phyloP scores from a whole-genome alignment of 1,140 invertebrate species.

The Panagrolaimus sp. region DNA sequence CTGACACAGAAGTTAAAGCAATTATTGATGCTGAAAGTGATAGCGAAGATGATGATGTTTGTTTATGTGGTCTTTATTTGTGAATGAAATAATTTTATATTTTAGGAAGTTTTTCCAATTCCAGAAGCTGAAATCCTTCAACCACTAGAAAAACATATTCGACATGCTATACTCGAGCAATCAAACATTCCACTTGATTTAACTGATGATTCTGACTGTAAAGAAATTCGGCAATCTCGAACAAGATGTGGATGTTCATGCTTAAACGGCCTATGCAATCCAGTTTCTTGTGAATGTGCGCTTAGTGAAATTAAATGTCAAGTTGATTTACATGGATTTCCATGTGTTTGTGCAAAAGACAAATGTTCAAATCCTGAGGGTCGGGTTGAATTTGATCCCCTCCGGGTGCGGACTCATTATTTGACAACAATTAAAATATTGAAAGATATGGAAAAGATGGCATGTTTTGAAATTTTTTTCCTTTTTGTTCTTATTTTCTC shows the following conservation, averaged over 20 bases:
- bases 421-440: background rate
- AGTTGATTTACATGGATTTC: background rate
- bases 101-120: slow-evolving; percentile 6
- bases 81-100: background rate
- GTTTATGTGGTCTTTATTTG: background rate
- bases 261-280: background rate
- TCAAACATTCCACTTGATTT: background rate
- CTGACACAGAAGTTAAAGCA: background rate
- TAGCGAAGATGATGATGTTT: background rate
- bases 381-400: background rate
- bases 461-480: background rate
- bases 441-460: slow-evolving; percentile 12
- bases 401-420: background rate
- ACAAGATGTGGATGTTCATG: background rate
- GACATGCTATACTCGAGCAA: background rate
- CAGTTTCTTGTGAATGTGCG: background rate
- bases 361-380: slow-evolving; percentile 4
- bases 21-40: background rate
- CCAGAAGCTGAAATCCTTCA: background rate
- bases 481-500: background rate
- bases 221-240: slow-evolving; percentile 9
- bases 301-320: slow-evolving; percentile 6
- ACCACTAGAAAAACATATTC: slow-evolving; percentile 13
- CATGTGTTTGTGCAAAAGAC: background rate
- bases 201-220: background rate